These are phyloP conservation scores for Eriocheir sinensis DNA, from an alignment of 1,140 invertebrate species.

Conservation along the genomic window DNA sequence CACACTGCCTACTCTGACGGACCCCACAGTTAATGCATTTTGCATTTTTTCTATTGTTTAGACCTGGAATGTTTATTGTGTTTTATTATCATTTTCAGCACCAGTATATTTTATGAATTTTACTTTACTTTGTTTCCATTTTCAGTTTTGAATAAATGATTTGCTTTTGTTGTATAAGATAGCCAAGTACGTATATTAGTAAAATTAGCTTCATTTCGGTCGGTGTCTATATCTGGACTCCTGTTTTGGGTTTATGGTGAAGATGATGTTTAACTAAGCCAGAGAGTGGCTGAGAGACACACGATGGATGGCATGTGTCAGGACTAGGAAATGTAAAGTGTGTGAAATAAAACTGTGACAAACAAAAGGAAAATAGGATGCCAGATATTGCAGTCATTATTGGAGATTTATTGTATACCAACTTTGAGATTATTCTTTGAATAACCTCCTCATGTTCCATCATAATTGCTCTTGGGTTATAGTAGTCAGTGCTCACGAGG, in stretches of 20 bases:
- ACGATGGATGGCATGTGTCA: too few species aligned
- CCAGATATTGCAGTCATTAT: too few species aligned
- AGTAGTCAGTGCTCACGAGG: too few species aligned
- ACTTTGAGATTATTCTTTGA: too few species aligned
- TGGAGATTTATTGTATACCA: too few species aligned
- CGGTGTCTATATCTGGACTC: background rate
- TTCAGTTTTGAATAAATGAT: background rate
- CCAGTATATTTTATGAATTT: background rate
- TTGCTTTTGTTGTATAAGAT: slow-evolving; percentile 6
- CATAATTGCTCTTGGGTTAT: too few species aligned
- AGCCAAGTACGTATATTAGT: background rate
- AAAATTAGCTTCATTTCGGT: background rate
- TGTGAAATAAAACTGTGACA: too few species aligned
- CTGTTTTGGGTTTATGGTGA: background rate
- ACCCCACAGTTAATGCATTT: background rate
- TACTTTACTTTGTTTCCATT: background rate
- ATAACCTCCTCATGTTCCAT: too few species aligned
- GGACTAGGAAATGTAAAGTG: too few species aligned
- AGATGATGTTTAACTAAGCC: too few species aligned
- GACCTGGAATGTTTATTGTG: background rate
- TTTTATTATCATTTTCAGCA: background rate
- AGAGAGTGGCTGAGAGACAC: too few species aligned
- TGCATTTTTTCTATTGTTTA: background rate
- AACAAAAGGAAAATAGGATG: too few species aligned
- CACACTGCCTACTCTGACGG: background rate